phyloP scores from a whole-genome alignment of 2,888 invertebrate species.

The Drosophila cognata region DNA sequence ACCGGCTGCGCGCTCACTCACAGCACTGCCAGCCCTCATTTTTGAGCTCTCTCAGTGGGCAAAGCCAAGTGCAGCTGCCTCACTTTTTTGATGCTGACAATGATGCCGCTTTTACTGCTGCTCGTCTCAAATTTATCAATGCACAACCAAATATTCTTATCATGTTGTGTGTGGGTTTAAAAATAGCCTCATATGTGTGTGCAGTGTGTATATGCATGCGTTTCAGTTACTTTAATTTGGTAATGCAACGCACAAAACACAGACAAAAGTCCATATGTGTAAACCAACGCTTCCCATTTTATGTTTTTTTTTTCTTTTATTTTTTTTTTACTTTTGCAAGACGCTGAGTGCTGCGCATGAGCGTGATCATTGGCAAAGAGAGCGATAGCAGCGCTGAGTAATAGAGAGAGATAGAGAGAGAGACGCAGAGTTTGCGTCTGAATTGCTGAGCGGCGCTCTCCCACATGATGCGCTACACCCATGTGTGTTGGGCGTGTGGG shows the following conservation, averaged over 20 bases:
- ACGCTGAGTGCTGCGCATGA: conserved; percentile 64
- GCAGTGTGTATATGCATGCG: conserved; percentile 24
- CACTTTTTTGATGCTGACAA: conserved; percentile 49
- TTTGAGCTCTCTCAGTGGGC: conserved; percentile 22
- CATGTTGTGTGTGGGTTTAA: conserved; percentile 56
- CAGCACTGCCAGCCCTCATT: conserved; percentile 47
- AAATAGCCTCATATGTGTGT: conserved; percentile 62
- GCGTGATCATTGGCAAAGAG: conserved; percentile 40
- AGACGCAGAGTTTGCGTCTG: conserved; percentile 1
- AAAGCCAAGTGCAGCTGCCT: conserved; percentile 33
- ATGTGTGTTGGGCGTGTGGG: conserved; percentile 41
- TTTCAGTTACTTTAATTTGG: conserved; percentile 19
- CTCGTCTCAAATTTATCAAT: conserved; percentile 54
- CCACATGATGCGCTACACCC: conserved; percentile 42
- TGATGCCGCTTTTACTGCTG: conserved; percentile 24
- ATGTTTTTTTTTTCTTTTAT: conserved; percentile 5
- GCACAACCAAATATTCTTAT: conserved; percentile 58
- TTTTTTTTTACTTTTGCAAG: conserved; percentile 44
- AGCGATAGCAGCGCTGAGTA: conserved; percentile 1
- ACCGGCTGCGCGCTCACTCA: conserved; percentile 29
- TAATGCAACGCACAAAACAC: conserved; percentile 9
- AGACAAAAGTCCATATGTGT: conserved; percentile 24
- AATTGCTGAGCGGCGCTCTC: conserved; percentile 17
- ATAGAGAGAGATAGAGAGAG: conserved; percentile 10
- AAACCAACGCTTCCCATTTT: conserved; percentile 31